phyloP scores from a whole-genome alignment of 1,140 invertebrate species.

The Drosophila nannoptera region DNA sequence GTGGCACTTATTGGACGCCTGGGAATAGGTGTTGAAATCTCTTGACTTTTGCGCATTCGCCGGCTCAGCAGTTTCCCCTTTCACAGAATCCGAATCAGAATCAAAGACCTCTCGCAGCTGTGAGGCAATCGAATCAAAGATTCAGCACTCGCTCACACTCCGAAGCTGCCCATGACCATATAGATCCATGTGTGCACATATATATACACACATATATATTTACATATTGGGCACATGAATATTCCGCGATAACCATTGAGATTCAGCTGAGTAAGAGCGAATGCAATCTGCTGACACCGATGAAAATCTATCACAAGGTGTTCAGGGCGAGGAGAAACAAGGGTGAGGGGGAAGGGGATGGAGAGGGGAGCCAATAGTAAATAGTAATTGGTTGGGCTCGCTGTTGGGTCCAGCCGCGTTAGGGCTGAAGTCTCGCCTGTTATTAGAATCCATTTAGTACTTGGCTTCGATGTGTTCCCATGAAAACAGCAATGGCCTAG shows the following conservation, averaged over 20 bases:
- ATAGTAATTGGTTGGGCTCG: too few species aligned
- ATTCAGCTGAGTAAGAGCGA: not conserved
- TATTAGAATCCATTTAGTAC: too few species aligned
- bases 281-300: constrained; percentile 2
- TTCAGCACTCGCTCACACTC: constrained; percentile 22
- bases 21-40: constrained; percentile 60
- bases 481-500: not conserved
- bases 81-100: constrained; percentile 55
- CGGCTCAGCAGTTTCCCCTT: constrained; percentile 63
- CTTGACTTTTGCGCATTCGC: constrained; percentile 14
- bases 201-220: not conserved
- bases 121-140: constrained; percentile 39
- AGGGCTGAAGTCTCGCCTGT: too few species aligned
- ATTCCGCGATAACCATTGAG: not conserved
- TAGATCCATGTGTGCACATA: not conserved
- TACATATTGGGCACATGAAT: too few species aligned
- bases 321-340: not conserved
- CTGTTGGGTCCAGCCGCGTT: too few species aligned
- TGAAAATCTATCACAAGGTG: constrained; percentile 11
- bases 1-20: constrained; percentile 29
- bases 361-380: not conserved
- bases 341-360: too few species aligned
- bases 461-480: too few species aligned
- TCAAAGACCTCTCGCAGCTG: constrained; percentile 38
- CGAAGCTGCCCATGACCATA: not conserved